Evolutionary conservation across 2,888 invertebrate genomes (phyloP).

Genomic region (Podotricha telesiphe): DNA sequence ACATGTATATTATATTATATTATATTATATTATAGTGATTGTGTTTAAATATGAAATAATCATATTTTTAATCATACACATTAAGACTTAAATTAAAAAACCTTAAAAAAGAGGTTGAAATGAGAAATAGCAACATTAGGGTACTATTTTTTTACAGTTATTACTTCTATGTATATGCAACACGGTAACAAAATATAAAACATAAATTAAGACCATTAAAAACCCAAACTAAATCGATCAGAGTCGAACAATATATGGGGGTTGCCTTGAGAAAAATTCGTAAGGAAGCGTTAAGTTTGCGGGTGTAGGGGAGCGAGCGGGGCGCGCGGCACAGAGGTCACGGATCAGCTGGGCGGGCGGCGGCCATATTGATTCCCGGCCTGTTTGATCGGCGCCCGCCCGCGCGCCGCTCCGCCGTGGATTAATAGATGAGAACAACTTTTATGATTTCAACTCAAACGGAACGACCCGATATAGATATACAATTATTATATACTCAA

Average conservation of each 20-base stretch:
- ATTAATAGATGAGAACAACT: slow-evolving; percentile 82
- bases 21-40: too few relatives aligned
- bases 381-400: slow-evolving; percentile 81
- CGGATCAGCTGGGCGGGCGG: slow-evolving; percentile 83
- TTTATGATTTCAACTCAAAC: slow-evolving; percentile 83
- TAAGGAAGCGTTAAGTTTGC: slow-evolving; percentile 70
- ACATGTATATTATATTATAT: too few relatives aligned
- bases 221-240: slow-evolving; percentile 37
- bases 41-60: too few relatives aligned
- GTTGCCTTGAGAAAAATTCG: slow-evolving; percentile 58
- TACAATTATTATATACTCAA: slow-evolving; percentile 34
- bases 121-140: neutral
- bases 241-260: slow-evolving; percentile 43
- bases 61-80: too few relatives aligned
- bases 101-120: too few relatives aligned
- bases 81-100: too few relatives aligned
- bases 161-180: too few relatives aligned
- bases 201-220: slow-evolving; percentile 30
- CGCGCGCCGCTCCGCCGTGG: slow-evolving; percentile 62
- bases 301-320: slow-evolving; percentile 47
- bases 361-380: slow-evolving; percentile 83
- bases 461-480: slow-evolving; percentile 50
- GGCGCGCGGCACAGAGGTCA: slow-evolving; percentile 74
- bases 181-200: neutral
- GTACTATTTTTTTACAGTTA: too few relatives aligned